These are phyloP conservation scores for Drosophila maculinotata DNA, from an alignment of 2,888 invertebrate species.

Conservation along the genomic window DNA sequence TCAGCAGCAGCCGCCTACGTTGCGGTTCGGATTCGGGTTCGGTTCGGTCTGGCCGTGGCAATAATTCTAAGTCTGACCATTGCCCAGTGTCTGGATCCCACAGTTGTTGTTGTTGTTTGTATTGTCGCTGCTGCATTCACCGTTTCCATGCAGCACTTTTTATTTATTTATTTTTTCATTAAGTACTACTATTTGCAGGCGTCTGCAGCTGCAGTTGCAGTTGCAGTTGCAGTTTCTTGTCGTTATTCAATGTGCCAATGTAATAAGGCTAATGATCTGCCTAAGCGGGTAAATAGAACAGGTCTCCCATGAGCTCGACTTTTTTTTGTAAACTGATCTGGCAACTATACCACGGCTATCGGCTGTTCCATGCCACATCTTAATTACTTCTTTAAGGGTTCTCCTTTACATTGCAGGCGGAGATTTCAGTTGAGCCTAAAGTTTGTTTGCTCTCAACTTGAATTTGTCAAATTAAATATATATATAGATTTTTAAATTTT, in stretches of 20 bases:
- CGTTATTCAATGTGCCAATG: slow-evolving; percentile 69
- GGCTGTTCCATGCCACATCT: slow-evolving; percentile 12
- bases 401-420: not conserved
- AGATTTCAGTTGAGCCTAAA: no score
- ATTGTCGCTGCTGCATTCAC: slow-evolving; percentile 39
- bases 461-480: no score
- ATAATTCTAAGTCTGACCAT: slow-evolving; percentile 26
- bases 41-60: slow-evolving; percentile 19
- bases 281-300: slow-evolving; percentile 58
- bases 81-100: slow-evolving; percentile 55
- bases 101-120: slow-evolving; percentile 34
- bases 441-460: no score
- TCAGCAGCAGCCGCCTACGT: slow-evolving; percentile 54
- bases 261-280: slow-evolving; percentile 74
- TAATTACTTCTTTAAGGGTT: slow-evolving; percentile 5
- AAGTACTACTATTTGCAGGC: slow-evolving; percentile 31
- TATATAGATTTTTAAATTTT: no score
- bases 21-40: slow-evolving; percentile 17
- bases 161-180: slow-evolving; percentile 18
- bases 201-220: slow-evolving; percentile 64
- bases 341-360: slow-evolving; percentile 10
- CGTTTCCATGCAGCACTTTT: slow-evolving; percentile 40
- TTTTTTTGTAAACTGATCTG: slow-evolving; percentile 13
- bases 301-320: slow-evolving; percentile 14
- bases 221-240: slow-evolving; percentile 13